Conservation (phyloP, 2,888 invertebrate genomes). For the Vanessa cardui region DNA sequence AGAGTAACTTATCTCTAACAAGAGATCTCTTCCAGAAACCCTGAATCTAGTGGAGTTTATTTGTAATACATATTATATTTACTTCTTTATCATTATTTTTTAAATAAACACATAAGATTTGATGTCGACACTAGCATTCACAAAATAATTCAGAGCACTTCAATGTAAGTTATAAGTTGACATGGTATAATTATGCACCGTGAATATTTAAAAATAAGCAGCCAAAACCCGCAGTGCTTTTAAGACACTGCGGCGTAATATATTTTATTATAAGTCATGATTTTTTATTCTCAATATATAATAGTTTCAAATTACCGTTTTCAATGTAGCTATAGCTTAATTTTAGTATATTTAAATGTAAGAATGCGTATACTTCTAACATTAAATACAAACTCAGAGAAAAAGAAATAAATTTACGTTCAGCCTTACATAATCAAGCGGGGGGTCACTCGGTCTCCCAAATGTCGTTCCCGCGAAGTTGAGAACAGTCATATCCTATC, state of each 20-base stretch:
- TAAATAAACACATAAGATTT: too few relatives aligned
- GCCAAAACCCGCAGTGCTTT: not conserved
- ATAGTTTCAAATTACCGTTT: too few relatives aligned
- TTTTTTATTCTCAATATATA: not conserved
- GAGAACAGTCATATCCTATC: slow-evolving; percentile 84
- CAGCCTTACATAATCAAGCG: slow-evolving; percentile 66
- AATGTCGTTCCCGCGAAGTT: slow-evolving; percentile 80
- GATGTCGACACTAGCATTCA: too few relatives aligned
- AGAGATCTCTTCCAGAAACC: too few relatives aligned
- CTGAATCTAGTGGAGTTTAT: too few relatives aligned
- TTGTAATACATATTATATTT: too few relatives aligned
- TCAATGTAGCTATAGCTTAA: too few relatives aligned
- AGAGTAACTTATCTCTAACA: too few relatives aligned
- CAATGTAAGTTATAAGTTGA: not conserved
- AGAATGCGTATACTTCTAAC: not conserved
- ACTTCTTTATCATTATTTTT: too few relatives aligned
- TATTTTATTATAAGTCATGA: not conserved
- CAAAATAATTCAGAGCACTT: too few relatives aligned
- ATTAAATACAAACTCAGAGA: not conserved
- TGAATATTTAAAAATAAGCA: not conserved
- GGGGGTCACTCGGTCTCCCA: slow-evolving; percentile 77
- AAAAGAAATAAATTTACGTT: slow-evolving; percentile 45
- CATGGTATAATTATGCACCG: not conserved
- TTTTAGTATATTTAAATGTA: not conserved
- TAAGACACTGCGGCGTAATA: not conserved